Evolutionary conservation across 2,113 vertebrate genomes (phyloP).

Genomic region (Ramphastos sulfuratus): DNA sequence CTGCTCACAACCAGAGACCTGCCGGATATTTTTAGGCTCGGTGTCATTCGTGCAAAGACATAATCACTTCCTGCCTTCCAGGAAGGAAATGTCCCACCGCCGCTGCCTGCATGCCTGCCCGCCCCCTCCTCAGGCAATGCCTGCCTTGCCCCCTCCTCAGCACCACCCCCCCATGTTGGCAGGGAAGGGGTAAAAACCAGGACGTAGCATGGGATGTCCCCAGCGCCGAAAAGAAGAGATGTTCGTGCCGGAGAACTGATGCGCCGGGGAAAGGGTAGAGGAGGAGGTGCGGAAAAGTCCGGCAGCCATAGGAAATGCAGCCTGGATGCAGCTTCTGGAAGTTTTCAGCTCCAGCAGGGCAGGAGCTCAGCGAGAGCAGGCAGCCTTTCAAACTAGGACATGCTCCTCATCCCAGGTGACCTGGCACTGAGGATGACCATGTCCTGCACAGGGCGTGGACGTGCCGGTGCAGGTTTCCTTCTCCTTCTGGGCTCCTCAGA

Average conservation of each 20-base stretch:
- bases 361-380: background rate
- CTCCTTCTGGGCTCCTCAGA: background rate
- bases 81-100: slow-evolving; percentile 62
- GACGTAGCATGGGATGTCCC: background rate
- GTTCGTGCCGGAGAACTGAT: background rate
- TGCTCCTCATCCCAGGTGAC: rapidly evolving
- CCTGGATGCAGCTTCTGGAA: background rate
- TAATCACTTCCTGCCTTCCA: slow-evolving; percentile 65
- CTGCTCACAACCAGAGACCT: slow-evolving; percentile 18
- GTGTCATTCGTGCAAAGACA: slow-evolving; percentile 12
- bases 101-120: background rate
- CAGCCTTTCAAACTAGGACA: background rate
- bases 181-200: background rate
- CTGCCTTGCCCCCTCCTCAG: background rate
- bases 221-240: background rate
- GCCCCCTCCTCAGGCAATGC: background rate
- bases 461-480: background rate
- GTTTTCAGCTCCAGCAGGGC: background rate
- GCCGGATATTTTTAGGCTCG: slow-evolving; percentile 48
- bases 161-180: background rate
- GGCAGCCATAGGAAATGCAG: slow-evolving; percentile 30
- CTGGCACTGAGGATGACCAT: background rate
- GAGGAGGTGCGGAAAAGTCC: slow-evolving; percentile 31
- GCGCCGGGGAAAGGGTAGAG: background rate
- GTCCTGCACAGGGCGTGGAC: rapidly evolving